A percentile compares a stretch with the other conserved stretches of the same genome.
Evolutionary conservation across 2,797 vertebrate species (phyloP).

Genomic region (Falco naumanni): DNA sequence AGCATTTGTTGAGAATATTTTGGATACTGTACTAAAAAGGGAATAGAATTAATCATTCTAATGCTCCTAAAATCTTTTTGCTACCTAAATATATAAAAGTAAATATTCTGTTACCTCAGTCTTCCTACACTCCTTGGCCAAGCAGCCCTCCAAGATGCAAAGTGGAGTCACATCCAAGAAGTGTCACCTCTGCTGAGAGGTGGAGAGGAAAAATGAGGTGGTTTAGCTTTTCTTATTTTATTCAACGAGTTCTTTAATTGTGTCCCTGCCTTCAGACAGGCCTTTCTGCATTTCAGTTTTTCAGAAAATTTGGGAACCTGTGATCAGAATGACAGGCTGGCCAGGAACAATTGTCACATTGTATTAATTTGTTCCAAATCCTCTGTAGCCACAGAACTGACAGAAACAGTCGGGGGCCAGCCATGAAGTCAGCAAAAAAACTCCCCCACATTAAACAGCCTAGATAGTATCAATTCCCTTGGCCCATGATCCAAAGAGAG

Average conservation of each 20-base stretch:
- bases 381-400: neutral
- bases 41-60: neutral
- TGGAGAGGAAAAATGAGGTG: neutral
- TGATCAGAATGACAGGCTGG: neutral
- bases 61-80: neutral
- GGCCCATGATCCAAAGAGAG: neutral
- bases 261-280: neutral
- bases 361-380: neutral
- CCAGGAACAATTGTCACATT: neutral
- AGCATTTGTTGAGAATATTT: neutral
- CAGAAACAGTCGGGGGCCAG: neutral
- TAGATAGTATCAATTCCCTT: neutral
- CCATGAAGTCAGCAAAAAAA: accelerated
- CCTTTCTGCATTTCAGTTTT: neutral
- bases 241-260: neutral
- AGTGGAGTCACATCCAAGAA: neutral
- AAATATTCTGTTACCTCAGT: neutral
- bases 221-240: neutral
- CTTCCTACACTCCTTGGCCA: neutral
- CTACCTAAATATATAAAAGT: neutral
- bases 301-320: neutral
- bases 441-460: neutral
- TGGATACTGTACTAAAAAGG: neutral
- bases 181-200: neutral
- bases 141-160: neutral